Base-by-base conservation (phyloP, 2,797 vertebrate species). In the Lindbergichthys nudifrons region DNA sequence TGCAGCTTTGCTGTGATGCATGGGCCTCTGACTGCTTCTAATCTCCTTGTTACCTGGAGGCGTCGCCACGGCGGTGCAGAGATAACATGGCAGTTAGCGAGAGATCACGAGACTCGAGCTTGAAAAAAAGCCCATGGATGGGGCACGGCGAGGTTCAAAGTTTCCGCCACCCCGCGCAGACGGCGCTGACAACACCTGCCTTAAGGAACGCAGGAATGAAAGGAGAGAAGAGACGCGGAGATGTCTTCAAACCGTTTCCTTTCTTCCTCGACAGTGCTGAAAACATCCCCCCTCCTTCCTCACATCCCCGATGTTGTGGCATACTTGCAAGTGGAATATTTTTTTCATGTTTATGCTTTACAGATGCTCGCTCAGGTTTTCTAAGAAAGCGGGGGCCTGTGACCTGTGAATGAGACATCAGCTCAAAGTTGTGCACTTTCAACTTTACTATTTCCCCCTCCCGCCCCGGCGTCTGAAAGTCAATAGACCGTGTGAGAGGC, bases 31-130 rank as follows among this genome's bases (percentile, higher is more conserved):
- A 80, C 89, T 89, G 88, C 84, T 84, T 93, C 91, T 94, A 93
- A 94, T 95, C 94, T 93, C 84, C 82, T 85, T 85, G 83, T 91
- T 92, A 94, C 92, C 94, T 94, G 90, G 87, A 94, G 93, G 93
- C 91, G 70, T 89, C 69, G 81, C 82, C 86, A 75, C 74, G 36
- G 83, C 56, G 80, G 85, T 82, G 88, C 73, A 70, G 81, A 77
- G 88, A 82, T 87, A 87, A 85, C 86, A 84, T 39, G 50, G 82
- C 88, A 65, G 78, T 85, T 67, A 75, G 85, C 13, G 76, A 86
- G 76, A 86, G 85, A 92, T 88, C 87, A 83, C 51, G 83, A 73
- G 85, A 84, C 74, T 53, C 57, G 43, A 69, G 80, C 79, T 73
- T 32, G 7, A 62, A 75, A 61, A 62, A 61, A 21, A 13, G 2